Percentiles rank a stretch among this genome's conserved stretches.
phyloP scores from a whole-genome alignment of 2,888 invertebrate species.

The Aphrophora alni region DNA sequence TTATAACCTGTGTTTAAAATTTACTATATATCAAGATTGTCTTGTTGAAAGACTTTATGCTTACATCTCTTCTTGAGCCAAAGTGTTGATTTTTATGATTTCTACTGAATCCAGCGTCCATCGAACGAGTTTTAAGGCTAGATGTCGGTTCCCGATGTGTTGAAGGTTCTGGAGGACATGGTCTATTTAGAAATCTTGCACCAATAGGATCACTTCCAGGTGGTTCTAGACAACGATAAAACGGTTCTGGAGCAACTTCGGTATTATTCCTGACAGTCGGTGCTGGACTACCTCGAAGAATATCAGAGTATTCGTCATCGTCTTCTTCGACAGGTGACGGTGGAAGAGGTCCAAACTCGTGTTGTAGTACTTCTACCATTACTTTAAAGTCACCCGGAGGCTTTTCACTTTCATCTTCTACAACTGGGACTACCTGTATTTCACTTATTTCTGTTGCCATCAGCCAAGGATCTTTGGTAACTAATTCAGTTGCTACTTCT shows the following conservation, averaged over 20 bases:
- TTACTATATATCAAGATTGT: too few relatives aligned
- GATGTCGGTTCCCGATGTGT: slow-evolving; percentile 59
- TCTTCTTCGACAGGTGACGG: slow-evolving; percentile 85
- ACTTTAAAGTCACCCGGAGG: slow-evolving; percentile 57
- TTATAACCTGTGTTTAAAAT: too few relatives aligned
- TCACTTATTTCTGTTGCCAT: slow-evolving; percentile 49
- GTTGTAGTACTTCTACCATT: slow-evolving; percentile 70
- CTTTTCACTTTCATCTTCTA: slow-evolving; percentile 43
- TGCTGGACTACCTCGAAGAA: slow-evolving; percentile 61
- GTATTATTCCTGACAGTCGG: slow-evolving; percentile 48
- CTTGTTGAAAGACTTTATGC: too few relatives aligned
- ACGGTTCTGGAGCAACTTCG: slow-evolving; percentile 50
- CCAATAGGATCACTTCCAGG: slow-evolving; percentile 50
- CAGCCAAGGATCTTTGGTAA: slow-evolving; percentile 48
- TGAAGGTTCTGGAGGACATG: slow-evolving; percentile 60
- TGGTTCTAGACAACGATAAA: slow-evolving; percentile 51
- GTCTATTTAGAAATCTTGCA: slow-evolving; percentile 56
- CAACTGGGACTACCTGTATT: slow-evolving; percentile 47
- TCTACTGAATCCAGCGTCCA: slow-evolving; percentile 78
- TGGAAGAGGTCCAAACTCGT: slow-evolving; percentile 76
- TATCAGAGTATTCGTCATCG: slow-evolving; percentile 76
- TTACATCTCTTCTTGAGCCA: slow-evolving; percentile 58
- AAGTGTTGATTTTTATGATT: slow-evolving; percentile 55
- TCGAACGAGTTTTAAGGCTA: slow-evolving; percentile 82
- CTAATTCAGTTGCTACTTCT: slow-evolving; percentile 36